Evolutionary conservation across 2,888 invertebrate species (phyloP).

Genomic region (Ctenicera cuprea): DNA sequence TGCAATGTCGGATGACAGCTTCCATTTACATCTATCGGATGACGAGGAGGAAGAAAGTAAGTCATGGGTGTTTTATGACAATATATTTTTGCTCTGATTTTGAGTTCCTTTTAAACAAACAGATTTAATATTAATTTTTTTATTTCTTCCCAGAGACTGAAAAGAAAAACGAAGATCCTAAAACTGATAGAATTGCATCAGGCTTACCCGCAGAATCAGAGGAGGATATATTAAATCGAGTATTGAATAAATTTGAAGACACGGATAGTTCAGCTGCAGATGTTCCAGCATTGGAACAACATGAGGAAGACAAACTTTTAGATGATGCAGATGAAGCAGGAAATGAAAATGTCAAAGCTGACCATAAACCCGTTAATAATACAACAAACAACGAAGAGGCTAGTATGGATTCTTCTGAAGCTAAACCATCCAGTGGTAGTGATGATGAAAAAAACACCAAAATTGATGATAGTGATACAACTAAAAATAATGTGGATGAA

Average conservation of each 20-base stretch:
- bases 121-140: no score
- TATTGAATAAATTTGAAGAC: conserved; percentile 61
- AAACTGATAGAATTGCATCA: background rate
- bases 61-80: background rate
- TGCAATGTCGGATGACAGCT: conserved; percentile 65
- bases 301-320: conserved; percentile 58
- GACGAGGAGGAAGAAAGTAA: conserved; percentile 62
- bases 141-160: conserved; percentile 29
- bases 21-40: conserved; percentile 68
- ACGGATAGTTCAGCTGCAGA: conserved; percentile 41
- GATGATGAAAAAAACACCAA: conserved; percentile 17
- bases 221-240: conserved; percentile 63
- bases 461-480: background rate
- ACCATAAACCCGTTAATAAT: background rate
- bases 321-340: conserved; percentile 1
- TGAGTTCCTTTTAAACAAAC: no score
- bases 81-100: no score
- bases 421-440: no score
- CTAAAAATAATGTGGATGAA: no score
- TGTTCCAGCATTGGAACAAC: background rate
- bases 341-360: background rate
- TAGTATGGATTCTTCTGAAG: no score
- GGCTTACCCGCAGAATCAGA: conserved; percentile 51
- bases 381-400: no score
- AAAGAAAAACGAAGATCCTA: conserved; percentile 12